These are phyloP conservation scores for Acropternis orthonyx DNA, from an alignment of 2,797 vertebrate species.

Conservation along the genomic window DNA sequence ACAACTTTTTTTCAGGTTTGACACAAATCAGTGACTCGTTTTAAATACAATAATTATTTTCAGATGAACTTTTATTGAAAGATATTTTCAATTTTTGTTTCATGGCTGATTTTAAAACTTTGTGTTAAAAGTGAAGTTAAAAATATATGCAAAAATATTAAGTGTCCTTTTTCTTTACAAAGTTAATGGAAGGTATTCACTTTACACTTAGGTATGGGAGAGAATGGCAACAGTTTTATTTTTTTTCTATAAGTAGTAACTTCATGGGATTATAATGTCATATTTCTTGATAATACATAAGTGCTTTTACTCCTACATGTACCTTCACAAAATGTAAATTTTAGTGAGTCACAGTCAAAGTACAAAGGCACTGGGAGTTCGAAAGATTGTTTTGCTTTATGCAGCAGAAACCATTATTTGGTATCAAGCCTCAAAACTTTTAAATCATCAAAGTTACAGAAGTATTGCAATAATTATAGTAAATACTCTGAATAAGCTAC, in stretches of 20 bases:
- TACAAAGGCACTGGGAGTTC: constrained; percentile 43
- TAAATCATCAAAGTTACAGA: constrained; percentile 40
- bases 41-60: neutral
- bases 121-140: neutral
- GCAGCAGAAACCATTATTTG: constrained; percentile 60
- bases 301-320: constrained; percentile 72
- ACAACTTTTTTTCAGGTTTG: neutral
- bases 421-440: constrained; percentile 42
- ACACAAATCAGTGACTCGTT: neutral
- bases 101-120: neutral
- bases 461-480: constrained; percentile 60
- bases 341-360: constrained; percentile 67
- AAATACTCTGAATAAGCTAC: constrained; percentile 34
- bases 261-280: constrained; percentile 64
- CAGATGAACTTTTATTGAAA: neutral
- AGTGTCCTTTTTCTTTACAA: constrained; percentile 2
- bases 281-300: constrained; percentile 68
- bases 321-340: constrained; percentile 64
- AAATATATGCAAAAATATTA: constrained; percentile 10
- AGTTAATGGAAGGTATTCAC: constrained; percentile 39
- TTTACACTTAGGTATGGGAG: constrained; percentile 11
- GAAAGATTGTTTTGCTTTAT: constrained; percentile 64
- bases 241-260: constrained; percentile 65
- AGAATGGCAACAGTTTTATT: constrained; percentile 33
- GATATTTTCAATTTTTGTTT: neutral